A percentile compares a stretch with the other conserved stretches of the same genome.
Evolutionary conservation across 2,888 invertebrate species (phyloP).

Genomic region (Ophion ellenae): DNA sequence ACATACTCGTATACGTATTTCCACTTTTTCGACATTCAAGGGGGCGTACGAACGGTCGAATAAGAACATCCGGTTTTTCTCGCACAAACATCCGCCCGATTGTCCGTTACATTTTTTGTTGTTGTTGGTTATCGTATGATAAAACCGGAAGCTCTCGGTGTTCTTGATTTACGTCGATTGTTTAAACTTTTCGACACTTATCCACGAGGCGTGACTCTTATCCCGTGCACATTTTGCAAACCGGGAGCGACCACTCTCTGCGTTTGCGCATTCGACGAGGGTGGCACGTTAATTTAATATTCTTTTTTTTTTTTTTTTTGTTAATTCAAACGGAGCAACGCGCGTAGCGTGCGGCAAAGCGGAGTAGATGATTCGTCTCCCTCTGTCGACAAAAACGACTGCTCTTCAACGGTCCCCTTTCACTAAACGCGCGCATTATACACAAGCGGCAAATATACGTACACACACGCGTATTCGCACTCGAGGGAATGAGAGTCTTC

Average conservation of each 20-base stretch:
- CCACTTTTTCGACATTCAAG: background rate
- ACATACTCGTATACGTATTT: constrained; percentile 2
- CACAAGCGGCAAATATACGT: background rate
- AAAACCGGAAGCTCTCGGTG: background rate
- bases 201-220: background rate
- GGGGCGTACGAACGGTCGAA: constrained; percentile 69
- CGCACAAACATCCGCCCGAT: background rate
- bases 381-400: constrained; percentile 44
- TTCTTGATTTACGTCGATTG: background rate
- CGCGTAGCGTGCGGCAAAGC: constrained; percentile 1
- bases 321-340: background rate
- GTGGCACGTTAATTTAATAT: background rate
- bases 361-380: constrained; percentile 47
- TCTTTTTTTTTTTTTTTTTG: no score
- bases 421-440: constrained; percentile 34
- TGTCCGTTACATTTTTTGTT: background rate
- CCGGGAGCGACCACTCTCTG: background rate
- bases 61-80: constrained; percentile 76
- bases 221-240: background rate
- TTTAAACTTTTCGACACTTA: background rate
- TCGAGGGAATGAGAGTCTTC: constrained; percentile 59
- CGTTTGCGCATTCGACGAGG: background rate
- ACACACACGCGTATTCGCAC: constrained; percentile 39
- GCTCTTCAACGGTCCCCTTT: constrained; percentile 53
- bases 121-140: background rate